A percentile compares a stretch with the other conserved stretches of the same genome.
Conservation (phyloP, 1,140 invertebrate genomes). For the Trypoxylus dichotomus region DNA sequence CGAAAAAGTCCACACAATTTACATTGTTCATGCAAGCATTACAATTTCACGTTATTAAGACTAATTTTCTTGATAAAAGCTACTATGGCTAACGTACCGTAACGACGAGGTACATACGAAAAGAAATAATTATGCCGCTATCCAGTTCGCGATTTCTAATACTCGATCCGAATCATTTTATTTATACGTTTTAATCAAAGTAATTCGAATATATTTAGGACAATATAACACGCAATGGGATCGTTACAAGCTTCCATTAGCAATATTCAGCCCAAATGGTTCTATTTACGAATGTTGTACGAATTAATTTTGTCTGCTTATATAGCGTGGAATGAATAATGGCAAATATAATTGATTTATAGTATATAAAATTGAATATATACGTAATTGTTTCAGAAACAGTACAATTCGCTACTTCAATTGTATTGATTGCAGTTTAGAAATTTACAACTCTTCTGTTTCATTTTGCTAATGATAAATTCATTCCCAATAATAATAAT, state of each 20-base stretch:
- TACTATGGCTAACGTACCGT: not conserved
- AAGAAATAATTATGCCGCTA: not conserved
- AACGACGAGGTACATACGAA: not conserved
- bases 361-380: not conserved
- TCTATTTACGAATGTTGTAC: not conserved
- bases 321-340: not conserved
- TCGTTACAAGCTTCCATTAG: not conserved
- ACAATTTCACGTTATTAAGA: not conserved
- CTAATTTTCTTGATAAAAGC: not conserved
- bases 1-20: not conserved
- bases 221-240: not conserved
- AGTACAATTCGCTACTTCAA: too few relatives aligned
- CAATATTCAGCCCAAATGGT: not conserved
- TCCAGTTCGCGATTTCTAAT: not conserved
- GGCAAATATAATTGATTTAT: not conserved
- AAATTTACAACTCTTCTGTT: too few relatives aligned
- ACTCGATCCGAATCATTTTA: not conserved
- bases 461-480: too few relatives aligned
- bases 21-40: not conserved
- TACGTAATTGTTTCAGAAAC: not conserved
- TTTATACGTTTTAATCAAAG: not conserved
- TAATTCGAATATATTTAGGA: not conserved
- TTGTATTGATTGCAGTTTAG: too few relatives aligned
- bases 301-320: not conserved
- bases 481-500: too few relatives aligned